Evolutionary conservation across 1,140 invertebrate genomes (phyloP).

Genomic region (Drosophila asahinai): DNA sequence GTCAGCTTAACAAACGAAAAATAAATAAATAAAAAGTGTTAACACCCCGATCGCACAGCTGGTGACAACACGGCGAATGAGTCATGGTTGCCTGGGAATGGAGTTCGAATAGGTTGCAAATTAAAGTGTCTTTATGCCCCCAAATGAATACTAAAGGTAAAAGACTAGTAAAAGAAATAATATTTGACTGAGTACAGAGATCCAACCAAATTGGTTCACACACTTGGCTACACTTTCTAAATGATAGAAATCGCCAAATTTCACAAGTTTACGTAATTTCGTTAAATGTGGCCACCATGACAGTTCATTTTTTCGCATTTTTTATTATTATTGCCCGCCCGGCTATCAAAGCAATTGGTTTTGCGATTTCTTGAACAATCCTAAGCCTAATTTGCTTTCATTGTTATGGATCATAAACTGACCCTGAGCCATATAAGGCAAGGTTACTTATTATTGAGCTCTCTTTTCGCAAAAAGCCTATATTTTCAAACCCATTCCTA

Average conservation of each 20-base stretch:
- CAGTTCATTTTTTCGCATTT: constrained; percentile 45
- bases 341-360: constrained; percentile 62
- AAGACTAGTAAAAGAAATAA: neutral
- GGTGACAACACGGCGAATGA: constrained; percentile 51
- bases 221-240: constrained; percentile 35
- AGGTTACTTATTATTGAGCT: constrained; percentile 50
- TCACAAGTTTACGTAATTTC: constrained; percentile 38
- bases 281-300: constrained; percentile 53
- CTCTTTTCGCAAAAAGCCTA: constrained; percentile 11
- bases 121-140: neutral
- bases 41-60: constrained; percentile 68
- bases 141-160: neutral
- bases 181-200: neutral
- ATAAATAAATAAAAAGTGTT: constrained; percentile 54
- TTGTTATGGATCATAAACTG: constrained; percentile 51
- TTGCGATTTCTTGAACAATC: constrained; percentile 62
- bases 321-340: constrained; percentile 26
- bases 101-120: constrained; percentile 6
- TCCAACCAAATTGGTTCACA: constrained; percentile 23
- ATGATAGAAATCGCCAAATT: constrained; percentile 20
- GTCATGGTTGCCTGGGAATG: constrained; percentile 36
- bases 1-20: constrained; percentile 46
- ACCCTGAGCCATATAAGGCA: constrained; percentile 62
- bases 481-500: constrained; percentile 20
- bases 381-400: constrained; percentile 61